phyloP scores from a whole-genome alignment of 2,113 vertebrate species.

The Rhea pennata region DNA sequence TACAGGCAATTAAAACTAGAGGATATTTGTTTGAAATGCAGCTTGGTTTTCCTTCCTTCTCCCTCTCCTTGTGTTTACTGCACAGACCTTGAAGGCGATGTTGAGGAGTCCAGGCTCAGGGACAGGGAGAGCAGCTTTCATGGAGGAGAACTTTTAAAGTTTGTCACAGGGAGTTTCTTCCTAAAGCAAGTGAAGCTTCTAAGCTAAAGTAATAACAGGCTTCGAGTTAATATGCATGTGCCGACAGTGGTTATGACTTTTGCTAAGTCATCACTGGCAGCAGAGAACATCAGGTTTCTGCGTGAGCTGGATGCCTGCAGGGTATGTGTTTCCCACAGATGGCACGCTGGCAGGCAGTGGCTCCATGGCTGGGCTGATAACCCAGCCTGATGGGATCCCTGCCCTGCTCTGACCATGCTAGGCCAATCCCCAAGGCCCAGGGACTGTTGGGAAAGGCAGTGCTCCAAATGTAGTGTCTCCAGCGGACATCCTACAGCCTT shows the following conservation, averaged over 20 bases:
- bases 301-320: neutral
- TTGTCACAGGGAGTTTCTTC: neutral
- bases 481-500: neutral
- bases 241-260: neutral
- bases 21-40: neutral
- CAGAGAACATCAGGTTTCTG: neutral
- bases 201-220: neutral
- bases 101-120: neutral
- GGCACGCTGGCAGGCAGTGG: neutral
- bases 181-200: neutral
- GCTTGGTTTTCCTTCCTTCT: neutral
- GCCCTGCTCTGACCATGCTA: neutral
- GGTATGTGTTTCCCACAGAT: neutral
- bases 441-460: neutral
- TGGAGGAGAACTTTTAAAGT: neutral
- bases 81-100: neutral
- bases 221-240: neutral
- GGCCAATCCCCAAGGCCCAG: neutral
- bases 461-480: neutral
- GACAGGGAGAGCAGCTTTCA: neutral
- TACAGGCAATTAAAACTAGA: neutral
- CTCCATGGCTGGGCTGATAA: fast-evolving
- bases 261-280: neutral
- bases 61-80: neutral
- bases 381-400: neutral